Percentiles rank a stretch among this genome's conserved stretches.
These are phyloP conservation scores for Bolborhynchus lineola DNA, from an alignment of 2,113 vertebrate species.

Conservation along the genomic window DNA sequence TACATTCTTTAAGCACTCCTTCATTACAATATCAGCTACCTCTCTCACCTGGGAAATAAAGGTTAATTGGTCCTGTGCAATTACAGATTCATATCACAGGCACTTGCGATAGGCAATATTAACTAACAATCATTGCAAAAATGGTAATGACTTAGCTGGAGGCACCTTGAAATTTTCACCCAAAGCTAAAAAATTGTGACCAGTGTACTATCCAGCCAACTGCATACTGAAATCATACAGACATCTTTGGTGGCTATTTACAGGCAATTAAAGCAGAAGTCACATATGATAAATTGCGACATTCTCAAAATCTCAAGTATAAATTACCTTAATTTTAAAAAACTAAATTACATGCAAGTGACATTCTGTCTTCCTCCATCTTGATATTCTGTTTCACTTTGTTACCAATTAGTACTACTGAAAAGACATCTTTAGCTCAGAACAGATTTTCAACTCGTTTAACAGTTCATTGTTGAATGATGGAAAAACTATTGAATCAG, in stretches of 20 bases:
- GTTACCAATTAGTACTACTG: background rate
- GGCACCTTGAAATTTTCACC: background rate
- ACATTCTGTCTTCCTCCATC: background rate
- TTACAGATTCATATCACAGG: background rate
- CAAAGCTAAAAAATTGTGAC: background rate
- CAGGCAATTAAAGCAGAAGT: background rate
- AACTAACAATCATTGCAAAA: background rate
- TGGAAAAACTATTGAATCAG: background rate
- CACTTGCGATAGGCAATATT: background rate
- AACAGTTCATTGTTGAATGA: background rate
- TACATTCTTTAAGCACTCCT: background rate
- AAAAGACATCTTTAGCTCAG: background rate
- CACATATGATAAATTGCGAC: background rate
- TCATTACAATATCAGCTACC: background rate
- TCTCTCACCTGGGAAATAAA: background rate
- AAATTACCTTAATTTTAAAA: background rate
- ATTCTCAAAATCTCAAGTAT: background rate
- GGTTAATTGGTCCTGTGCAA: background rate
- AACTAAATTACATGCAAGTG: background rate
- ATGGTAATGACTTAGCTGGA: background rate
- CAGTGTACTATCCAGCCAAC: background rate
- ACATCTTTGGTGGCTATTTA: background rate
- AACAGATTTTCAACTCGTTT: constrained; percentile 22
- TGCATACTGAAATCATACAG: background rate
- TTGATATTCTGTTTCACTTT: background rate